Evolutionary conservation across 2,888 invertebrate genomes (phyloP).

Genomic region (Baronia brevicornis): DNA sequence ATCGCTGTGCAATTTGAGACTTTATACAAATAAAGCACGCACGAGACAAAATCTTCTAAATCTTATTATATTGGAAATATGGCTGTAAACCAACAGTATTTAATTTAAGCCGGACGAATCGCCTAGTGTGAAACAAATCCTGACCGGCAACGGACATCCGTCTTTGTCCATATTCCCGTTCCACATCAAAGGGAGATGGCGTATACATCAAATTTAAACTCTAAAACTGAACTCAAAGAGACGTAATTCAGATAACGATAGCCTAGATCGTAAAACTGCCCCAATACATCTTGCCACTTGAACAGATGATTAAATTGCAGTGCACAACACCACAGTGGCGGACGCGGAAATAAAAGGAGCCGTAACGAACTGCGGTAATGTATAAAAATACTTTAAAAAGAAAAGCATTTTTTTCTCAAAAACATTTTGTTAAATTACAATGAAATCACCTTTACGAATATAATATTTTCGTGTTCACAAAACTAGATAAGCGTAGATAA

Average conservation of each 20-base stretch:
- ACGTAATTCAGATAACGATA: conserved; percentile 23
- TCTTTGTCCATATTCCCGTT: conserved; percentile 74
- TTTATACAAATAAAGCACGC: too few relatives aligned
- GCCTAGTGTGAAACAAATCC: conserved; percentile 72
- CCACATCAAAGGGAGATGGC: conserved; percentile 67
- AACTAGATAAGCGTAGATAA: too few relatives aligned
- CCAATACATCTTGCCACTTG: conserved; percentile 59
- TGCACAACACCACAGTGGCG: conserved; percentile 44
- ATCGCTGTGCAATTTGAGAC: too few relatives aligned
- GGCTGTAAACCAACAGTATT: conserved; percentile 13
- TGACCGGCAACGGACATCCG: conserved; percentile 76
- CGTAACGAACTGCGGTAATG: conserved; percentile 43
- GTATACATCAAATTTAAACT: conserved; percentile 50
- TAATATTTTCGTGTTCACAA: too few relatives aligned
- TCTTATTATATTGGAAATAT: conserved; percentile 1
- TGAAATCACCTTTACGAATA: too few relatives aligned
- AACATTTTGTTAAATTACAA: too few relatives aligned
- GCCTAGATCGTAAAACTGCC: conserved; percentile 39
- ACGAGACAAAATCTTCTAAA: too few relatives aligned
- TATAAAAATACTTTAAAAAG: conserved; percentile 10
- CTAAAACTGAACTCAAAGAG: conserved; percentile 35
- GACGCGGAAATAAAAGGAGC: conserved; percentile 52
- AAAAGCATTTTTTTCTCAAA: too few relatives aligned
- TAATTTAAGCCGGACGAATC: conserved; percentile 35
- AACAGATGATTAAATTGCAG: conserved; percentile 61